These are phyloP conservation scores for Drosophila flavopinicola DNA, from an alignment of 2,888 invertebrate genomes.

Conservation along the genomic window DNA sequence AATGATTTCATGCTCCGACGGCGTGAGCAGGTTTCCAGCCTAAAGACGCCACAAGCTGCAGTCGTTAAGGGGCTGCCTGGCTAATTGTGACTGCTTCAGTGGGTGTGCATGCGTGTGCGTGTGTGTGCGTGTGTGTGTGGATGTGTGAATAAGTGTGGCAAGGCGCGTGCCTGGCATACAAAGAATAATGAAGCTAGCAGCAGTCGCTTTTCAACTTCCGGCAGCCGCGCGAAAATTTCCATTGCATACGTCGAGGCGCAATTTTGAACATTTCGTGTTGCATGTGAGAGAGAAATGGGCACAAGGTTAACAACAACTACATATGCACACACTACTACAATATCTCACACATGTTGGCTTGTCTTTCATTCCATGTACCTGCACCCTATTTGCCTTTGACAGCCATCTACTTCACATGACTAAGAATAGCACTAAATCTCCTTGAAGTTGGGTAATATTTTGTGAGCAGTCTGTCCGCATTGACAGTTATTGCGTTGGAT, in stretches of 20 bases:
- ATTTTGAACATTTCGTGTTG: conserved; percentile 28
- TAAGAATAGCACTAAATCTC: conserved; percentile 8
- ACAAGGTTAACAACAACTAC: conserved; percentile 46
- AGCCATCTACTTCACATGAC: conserved; percentile 8
- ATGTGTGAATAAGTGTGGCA: conserved; percentile 14
- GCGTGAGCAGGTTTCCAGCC: conserved; percentile 42
- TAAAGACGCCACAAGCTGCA: conserved; percentile 37
- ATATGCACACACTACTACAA: not conserved
- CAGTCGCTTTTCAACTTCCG: conserved; percentile 51
- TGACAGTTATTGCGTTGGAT: conserved; percentile 44
- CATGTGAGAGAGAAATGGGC: conserved; percentile 39
- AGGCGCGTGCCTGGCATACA: conserved; percentile 46
- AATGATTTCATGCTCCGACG: conserved; percentile 68
- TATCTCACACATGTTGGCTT: conserved; percentile 4
- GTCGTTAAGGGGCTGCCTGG: conserved; percentile 42
- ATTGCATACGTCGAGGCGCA: conserved; percentile 68
- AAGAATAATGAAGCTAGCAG: conserved; percentile 25
- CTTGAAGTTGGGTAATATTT: conserved; percentile 11
- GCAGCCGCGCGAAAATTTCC: conserved; percentile 40
- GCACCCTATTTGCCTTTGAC: not conserved
- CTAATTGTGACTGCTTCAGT: conserved; percentile 63
- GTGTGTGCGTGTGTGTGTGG: conserved; percentile 3
- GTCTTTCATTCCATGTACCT: not conserved
- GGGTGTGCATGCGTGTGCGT: conserved; percentile 10
- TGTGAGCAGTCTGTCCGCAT: conserved; percentile 14